Evolutionary conservation across 2,113 vertebrate genomes (phyloP).

Genomic region (Climacteris rufus): DNA sequence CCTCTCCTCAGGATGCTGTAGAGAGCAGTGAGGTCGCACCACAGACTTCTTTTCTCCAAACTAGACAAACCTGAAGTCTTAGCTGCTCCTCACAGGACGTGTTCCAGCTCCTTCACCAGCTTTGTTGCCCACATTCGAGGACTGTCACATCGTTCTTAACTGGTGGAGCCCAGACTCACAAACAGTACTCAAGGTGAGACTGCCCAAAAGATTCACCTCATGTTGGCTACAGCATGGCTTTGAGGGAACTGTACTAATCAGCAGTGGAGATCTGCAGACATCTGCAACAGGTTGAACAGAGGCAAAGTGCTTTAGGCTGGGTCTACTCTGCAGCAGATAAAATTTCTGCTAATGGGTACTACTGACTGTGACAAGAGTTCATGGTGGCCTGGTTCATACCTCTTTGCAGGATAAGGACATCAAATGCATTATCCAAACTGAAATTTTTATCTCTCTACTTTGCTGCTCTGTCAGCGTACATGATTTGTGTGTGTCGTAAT

Average conservation of each 20-base stretch:
- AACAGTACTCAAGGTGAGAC: background rate
- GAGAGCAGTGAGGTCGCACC: background rate
- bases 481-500: background rate
- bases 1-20: background rate
- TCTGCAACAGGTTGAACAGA: background rate
- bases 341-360: background rate
- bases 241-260: fast-evolving
- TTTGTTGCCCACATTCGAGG: background rate
- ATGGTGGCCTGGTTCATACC: background rate
- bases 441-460: background rate
- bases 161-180: background rate
- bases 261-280: background rate
- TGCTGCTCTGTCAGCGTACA: background rate
- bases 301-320: background rate
- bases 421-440: background rate
- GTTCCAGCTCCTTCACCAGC: background rate
- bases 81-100: background rate
- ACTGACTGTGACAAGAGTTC: background rate
- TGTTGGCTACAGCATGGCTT: background rate
- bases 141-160: background rate
- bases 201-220: background rate
- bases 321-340: background rate
- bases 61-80: background rate
- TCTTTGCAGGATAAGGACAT: background rate
- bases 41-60: background rate